These are phyloP conservation scores for Drosophila novamexicana DNA, from an alignment of 1,140 invertebrate species.

Conservation along the genomic window DNA sequence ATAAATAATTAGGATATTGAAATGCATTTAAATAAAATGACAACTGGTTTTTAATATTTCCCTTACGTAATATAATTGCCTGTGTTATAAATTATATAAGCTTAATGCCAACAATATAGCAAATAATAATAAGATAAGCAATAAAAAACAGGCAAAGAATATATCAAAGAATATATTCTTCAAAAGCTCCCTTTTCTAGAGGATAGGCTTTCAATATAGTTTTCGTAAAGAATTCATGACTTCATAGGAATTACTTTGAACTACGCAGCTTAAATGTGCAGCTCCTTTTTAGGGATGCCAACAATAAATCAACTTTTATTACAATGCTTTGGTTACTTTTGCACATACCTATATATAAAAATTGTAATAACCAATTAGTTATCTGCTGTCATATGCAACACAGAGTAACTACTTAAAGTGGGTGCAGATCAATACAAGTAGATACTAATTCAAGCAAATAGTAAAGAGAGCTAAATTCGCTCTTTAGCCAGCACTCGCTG, in stretches of 20 bases:
- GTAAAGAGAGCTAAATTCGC: slow-evolving; percentile 11
- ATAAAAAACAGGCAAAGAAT: background rate
- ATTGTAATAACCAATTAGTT: slow-evolving; percentile 48
- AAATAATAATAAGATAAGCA: no score
- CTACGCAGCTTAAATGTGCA: slow-evolving; percentile 32
- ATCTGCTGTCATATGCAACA: slow-evolving; percentile 36
- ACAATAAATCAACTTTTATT: slow-evolving; percentile 70
- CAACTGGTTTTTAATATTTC: no score
- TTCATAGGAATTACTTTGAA: slow-evolving; percentile 25
- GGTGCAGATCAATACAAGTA: slow-evolving; percentile 36
- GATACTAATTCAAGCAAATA: slow-evolving; percentile 4
- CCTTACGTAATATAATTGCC: no score
- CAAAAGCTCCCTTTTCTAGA: background rate
- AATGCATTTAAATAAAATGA: no score
- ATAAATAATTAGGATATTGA: no score
- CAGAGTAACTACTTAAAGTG: slow-evolving; percentile 31
- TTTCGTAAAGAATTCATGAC: slow-evolving; percentile 21
- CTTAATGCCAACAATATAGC: no score
- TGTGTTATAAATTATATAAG: no score
- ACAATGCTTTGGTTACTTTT: slow-evolving; percentile 50
- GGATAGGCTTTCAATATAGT: slow-evolving; percentile 6
- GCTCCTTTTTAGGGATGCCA: slow-evolving; percentile 61
- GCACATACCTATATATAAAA: slow-evolving; percentile 12
- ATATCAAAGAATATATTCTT: background rate
- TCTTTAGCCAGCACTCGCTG: slow-evolving; percentile 16